These are phyloP conservation scores for Coturnix japonica DNA, from an alignment of 2,113 vertebrate genomes.

Conservation along the genomic window DNA sequence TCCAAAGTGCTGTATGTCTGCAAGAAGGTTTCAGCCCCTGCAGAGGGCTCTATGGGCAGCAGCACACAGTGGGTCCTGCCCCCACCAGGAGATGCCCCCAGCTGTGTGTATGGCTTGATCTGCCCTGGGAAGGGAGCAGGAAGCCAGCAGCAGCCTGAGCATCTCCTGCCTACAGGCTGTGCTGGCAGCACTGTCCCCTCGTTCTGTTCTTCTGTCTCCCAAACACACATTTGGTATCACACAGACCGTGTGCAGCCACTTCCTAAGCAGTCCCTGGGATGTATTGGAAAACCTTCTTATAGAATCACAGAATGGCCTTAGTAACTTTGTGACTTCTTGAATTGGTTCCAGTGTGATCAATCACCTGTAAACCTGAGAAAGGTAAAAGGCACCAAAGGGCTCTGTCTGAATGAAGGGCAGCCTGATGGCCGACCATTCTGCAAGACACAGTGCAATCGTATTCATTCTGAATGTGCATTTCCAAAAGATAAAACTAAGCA, in stretches of 20 bases:
- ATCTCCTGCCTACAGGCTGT: background rate
- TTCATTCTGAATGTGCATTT: background rate
- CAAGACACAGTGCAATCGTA: background rate
- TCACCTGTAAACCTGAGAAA: background rate
- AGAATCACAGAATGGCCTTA: background rate
- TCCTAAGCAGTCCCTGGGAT: background rate
- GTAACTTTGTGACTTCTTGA: background rate
- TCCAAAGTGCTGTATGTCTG: background rate
- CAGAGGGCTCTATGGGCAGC: too few relatives aligned
- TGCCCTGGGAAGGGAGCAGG: background rate
- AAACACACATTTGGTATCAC: background rate
- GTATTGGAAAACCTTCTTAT: background rate
- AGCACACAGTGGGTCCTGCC: too few relatives aligned
- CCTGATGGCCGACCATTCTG: background rate
- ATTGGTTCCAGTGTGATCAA: background rate
- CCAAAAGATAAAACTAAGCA: background rate
- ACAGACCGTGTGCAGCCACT: background rate
- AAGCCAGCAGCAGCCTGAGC: background rate
- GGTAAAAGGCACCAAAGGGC: background rate
- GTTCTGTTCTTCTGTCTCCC: background rate
- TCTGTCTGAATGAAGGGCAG: background rate
- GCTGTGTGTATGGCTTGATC: too few relatives aligned
- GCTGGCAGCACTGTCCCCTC: fast-evolving
- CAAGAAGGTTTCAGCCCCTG: background rate
- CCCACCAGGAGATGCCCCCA: background rate